Evolutionary conservation across 2,113 vertebrate species (phyloP).

Genomic region (Corynorhinus townsendii): DNA sequence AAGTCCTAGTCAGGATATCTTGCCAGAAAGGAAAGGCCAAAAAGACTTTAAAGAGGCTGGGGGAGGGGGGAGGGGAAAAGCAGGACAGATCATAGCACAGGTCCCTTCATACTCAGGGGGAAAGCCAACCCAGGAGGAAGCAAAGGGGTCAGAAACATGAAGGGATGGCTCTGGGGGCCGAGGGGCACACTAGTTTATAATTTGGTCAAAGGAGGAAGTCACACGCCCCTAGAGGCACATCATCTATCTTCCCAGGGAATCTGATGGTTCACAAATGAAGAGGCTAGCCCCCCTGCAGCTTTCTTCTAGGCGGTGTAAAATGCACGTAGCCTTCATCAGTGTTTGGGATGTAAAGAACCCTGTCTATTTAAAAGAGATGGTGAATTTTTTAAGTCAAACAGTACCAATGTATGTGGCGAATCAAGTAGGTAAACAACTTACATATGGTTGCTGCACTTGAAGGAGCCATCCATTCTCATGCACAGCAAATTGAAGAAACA

Average conservation of each 20-base stretch:
- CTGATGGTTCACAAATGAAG: conserved; percentile 69
- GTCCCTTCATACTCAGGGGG: not conserved
- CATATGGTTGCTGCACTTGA: conserved; percentile 89
- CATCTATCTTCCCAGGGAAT: conserved; percentile 61
- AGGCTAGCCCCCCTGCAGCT: conserved; percentile 77
- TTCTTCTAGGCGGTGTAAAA: conserved; percentile 78
- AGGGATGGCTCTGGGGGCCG: not conserved
- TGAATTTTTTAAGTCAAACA: conserved; percentile 87
- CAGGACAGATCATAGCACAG: not conserved
- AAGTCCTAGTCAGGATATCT: not conserved
- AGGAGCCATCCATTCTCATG: conserved; percentile 86
- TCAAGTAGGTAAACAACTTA: conserved; percentile 93
- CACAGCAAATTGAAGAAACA: conserved; percentile 88
- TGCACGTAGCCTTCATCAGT: conserved; percentile 75
- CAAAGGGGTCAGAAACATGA: conserved; percentile 19
- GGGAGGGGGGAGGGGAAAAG: not conserved
- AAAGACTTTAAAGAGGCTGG: not conserved
- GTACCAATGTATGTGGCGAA: conserved; percentile 89
- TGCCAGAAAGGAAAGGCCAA: not conserved
- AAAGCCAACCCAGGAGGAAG: not conserved
- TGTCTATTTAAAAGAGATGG: conserved; percentile 82
- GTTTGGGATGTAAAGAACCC: conserved; percentile 79
- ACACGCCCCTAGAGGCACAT: conserved; percentile 27
- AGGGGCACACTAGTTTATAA: conserved; percentile 49
- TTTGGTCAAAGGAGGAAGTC: conserved; percentile 60